Conservation (phyloP, 2,888 invertebrate species). For the Epistrophella euchroma region DNA sequence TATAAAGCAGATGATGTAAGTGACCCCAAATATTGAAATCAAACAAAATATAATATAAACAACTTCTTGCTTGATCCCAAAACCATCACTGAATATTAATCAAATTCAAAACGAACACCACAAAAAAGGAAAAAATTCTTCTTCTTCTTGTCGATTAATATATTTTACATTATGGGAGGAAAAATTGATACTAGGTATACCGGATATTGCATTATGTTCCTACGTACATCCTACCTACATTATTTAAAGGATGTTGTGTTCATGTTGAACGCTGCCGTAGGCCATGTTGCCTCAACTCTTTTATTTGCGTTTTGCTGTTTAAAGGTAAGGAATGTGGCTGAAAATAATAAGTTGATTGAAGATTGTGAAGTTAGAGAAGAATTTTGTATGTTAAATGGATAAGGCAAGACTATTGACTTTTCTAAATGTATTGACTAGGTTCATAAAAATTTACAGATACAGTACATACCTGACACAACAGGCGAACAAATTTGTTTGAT, state of each 20-base stretch:
- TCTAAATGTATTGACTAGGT: too few relatives aligned
- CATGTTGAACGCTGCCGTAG: background rate
- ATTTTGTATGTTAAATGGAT: background rate
- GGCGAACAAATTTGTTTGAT: too few relatives aligned
- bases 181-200: too few relatives aligned
- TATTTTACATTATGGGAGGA: background rate
- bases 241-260: background rate
- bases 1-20: background rate
- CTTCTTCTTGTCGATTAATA: constrained; percentile 1
- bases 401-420: too few relatives aligned
- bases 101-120: background rate
- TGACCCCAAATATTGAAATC: background rate
- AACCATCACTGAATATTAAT: background rate
- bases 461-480: too few relatives aligned
- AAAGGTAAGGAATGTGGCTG: background rate
- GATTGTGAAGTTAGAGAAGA: background rate
- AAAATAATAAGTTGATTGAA: background rate
- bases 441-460: too few relatives aligned
- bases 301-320: background rate
- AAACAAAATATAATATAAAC: background rate
- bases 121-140: background rate
- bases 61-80: background rate
- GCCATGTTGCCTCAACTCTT: background rate
- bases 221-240: too few relatives aligned
- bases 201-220: too few relatives aligned